Evolutionary conservation across 2,888 invertebrate species (phyloP), one percentile per base, ranked within the genome.

Genomic region (Pammene aurita): DNA sequence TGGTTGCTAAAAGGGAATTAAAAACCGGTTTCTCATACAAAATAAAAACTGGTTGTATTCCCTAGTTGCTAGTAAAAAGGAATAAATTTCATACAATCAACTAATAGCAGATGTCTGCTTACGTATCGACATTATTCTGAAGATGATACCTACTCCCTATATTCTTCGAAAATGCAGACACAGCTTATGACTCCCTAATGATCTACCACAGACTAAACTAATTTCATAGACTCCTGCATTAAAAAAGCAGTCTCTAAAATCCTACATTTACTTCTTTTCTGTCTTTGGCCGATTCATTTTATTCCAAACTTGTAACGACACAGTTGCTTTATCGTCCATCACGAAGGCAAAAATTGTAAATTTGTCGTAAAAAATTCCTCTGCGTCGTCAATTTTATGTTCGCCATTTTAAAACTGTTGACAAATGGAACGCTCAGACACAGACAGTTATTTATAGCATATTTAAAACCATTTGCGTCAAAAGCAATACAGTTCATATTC

Each of bases 331-430:
- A 66, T 66, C 56, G 57, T 18, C 41, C 57, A 57, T 57, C 57
- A 57, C 48, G 57, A 57, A 48, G 38, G 48, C 57, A 57, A 48
- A 67, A 48, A 48, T 63, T 56, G 62, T 67, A 67, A 67, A 67
- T 67, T 66, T 63, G 67, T 62, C 67, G 56, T 67, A 63, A 67
- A 67, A 46, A 48, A 48, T 50, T 57, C 65, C 57, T 66, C 48
- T 13, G 48, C 26, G 50, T 50, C 67, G 62, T 67, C 62, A 56
- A 57, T 63, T 62, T 67, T 67, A 67, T 63, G 48, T 50, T 16
- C 44, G 62, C 48, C 41, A 56, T 63, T 67, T 67, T 46, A 62
- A 50, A 67, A 50, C 65, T 57, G 65, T 48, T 48, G 57, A 57
- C 55, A 35, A 64, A 62, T 62, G 5, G 18, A n/a, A 38, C 50